Percentiles rank a stretch among this genome's conserved stretches.
These are phyloP conservation scores for Mugil cephalus DNA, from an alignment of 2,113 vertebrate genomes.

Conservation along the genomic window DNA sequence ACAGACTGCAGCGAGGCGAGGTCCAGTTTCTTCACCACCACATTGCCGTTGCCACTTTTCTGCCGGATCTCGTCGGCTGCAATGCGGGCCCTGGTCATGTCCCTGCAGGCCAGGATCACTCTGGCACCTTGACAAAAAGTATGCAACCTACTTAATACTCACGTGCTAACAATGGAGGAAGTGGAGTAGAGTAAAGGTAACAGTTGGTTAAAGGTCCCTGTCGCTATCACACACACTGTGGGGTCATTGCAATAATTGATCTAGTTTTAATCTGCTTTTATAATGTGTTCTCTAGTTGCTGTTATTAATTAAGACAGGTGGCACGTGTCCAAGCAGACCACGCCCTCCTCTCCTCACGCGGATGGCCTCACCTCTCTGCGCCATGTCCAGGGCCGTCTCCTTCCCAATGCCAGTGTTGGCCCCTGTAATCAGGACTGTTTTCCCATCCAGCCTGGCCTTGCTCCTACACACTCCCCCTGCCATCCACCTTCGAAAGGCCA, in stretches of 20 bases:
- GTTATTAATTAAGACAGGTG: too few relatives aligned
- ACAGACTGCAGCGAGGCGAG: slow-evolving; percentile 78
- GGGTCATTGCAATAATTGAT: too few relatives aligned
- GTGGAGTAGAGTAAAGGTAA: background rate
- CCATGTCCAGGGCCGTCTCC: slow-evolving; percentile 82
- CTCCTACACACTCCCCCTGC: slow-evolving; percentile 73
- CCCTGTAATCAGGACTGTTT: slow-evolving; percentile 84
- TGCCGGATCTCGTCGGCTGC: slow-evolving; percentile 79
- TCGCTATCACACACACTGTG: too few relatives aligned
- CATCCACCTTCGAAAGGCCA: slow-evolving; percentile 75
- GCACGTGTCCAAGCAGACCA: background rate
- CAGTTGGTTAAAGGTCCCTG: background rate
- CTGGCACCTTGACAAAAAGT: slow-evolving; percentile 71
- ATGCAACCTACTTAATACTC: background rate
- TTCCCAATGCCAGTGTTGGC: slow-evolving; percentile 85
- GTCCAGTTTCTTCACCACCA: slow-evolving; percentile 79
- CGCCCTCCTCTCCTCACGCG: background rate
- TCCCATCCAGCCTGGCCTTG: slow-evolving; percentile 77
- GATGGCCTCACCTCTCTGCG: slow-evolving; percentile 69
- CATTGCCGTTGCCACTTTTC: slow-evolving; percentile 76
- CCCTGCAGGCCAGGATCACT: slow-evolving; percentile 83
- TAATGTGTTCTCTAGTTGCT: too few relatives aligned
- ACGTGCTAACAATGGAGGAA: background rate
- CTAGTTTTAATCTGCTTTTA: too few relatives aligned
- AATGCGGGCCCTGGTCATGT: slow-evolving; percentile 67